These are phyloP conservation scores for Brenthis hecate DNA, from an alignment of 2,888 invertebrate species.

Conservation along the genomic window DNA sequence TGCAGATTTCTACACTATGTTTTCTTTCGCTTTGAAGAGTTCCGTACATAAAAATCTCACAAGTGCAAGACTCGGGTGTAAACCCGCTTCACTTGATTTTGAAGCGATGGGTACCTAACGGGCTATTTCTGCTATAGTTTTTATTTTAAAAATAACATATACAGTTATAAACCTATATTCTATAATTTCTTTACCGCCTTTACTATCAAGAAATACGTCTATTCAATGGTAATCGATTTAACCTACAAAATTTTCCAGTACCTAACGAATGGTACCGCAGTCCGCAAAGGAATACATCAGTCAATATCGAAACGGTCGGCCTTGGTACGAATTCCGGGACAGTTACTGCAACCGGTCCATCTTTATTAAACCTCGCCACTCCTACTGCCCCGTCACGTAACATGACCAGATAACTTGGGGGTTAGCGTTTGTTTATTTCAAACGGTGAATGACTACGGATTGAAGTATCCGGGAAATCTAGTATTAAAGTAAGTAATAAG, in stretches of 20 bases:
- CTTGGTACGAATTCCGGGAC: conserved; percentile 66
- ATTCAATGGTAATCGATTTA: conserved; percentile 29
- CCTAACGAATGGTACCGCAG: conserved; percentile 17
- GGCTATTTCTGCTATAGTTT: too few species aligned
- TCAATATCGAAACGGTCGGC: conserved; percentile 57
- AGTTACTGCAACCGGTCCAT: conserved; percentile 33
- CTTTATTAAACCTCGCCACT: conserved; percentile 22
- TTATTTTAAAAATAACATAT: too few species aligned
- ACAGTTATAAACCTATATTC: too few species aligned
- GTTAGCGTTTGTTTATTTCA: conserved; percentile 4
- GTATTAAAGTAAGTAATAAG: too few species aligned
- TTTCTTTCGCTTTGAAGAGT: too few species aligned
- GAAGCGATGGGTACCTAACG: too few species aligned
- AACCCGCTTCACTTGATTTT: too few species aligned
- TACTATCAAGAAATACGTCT: neutral
- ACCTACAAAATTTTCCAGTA: conserved; percentile 21
- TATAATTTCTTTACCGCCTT: too few species aligned
- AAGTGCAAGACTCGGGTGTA: too few species aligned
- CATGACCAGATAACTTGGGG: conserved; percentile 11
- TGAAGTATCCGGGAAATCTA: neutral
- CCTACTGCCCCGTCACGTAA: conserved; percentile 21
- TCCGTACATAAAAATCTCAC: too few species aligned
- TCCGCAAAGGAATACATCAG: conserved; percentile 33
- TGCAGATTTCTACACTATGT: too few species aligned
- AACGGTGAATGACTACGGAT: neutral